Evolutionary conservation across 2,797 vertebrate genomes (phyloP), one percentile per base, ranked within the genome.

Genomic region (Hapalemur alaotrensis): DNA sequence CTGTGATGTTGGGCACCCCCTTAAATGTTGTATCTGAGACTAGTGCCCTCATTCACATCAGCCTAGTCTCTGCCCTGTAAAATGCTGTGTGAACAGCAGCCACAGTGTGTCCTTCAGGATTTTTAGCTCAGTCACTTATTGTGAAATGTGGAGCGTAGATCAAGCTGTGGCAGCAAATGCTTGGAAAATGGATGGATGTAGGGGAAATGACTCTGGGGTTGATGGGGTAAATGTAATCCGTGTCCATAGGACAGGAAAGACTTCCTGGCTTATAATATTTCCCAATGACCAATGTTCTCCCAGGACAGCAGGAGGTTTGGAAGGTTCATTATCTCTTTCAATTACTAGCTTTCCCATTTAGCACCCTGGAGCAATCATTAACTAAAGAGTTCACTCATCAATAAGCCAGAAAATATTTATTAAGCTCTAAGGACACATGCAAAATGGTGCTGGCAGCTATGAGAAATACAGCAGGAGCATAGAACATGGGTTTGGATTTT

Each of bases 301-400:
- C 82, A n/a, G 63, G 57, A 61, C 7, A 86, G 59, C 28, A 35
- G 69, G 82, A 57, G 48, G 25, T 46, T 81, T 4, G 3, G 32
- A 83, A 94, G 65, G 70, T 83, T 96, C 73, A 73, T 92, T 92
- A 92, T 93, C 54, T 65, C 70, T 76, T 93, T 90, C 61, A 79
- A 41, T 95, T 84, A 86, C 87, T 14, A 30, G 72, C 61, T 87
- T 87, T 76, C 84, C 35, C 32, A 65, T 79, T 91, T 84, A 69
- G 80, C 22, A 78, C 54, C 65, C 54, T 30, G 8, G 28, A 85
- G 76, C 50, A 20, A 30, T 93, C 80, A 38, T 76, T 69, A 70
- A 85, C 12, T 59, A 81, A 88, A 91, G 35, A 54, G 80, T 32
- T 95, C 35, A 28, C 57, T 50, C 73, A 30, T 76, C 79, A 79